Base-by-base conservation (phyloP, 2,113 vertebrate species). In the Perccottus glenii region DNA sequence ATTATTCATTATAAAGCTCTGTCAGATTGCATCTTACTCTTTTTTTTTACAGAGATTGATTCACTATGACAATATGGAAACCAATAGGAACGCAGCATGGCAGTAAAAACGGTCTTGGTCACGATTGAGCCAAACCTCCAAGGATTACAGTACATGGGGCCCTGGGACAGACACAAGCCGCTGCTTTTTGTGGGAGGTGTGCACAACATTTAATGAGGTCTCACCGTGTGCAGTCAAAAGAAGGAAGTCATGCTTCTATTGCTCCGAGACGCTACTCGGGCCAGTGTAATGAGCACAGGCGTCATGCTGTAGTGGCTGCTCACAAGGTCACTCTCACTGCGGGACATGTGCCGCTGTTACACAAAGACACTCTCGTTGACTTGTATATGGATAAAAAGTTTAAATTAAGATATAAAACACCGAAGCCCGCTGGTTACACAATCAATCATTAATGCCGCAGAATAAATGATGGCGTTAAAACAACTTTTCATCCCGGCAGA, bases 31-130 rank as follows among this genome's bases (percentile, higher is more conserved):
- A 27, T 2, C 19, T 2, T 27, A 27, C 19, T 2, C 19, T 2
- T 27, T 27, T 27, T 27, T 27, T 27, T 27, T 27, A 27, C 19
- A 27, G 19, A 27, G 79, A 73, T 64, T 50, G 53, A 51, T 9
- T 5, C 38, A 56, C 69, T n/a, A 52, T 72, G 70, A 79, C 43
- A 66, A 86, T 80, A 83, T 77, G 68, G 85, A 86, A 67, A 65
- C 73, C 62, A 57, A 40, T 40, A 48, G 38, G 63, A 71, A 76
- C 73, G 60, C 46, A 81, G 19, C 46, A 19, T 45, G 59, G 57
- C 50, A 71, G 64, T 4, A 43, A 47, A 12, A 32, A 11, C 19
- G 57, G 53, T 32, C 61, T 58, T 9, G 46, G 12, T 43, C 2
- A 7, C 50, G 46, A 75, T 64, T 75, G 27, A 67, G 70, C 53